Conservation (phyloP, 2,888 invertebrate species). For the Eutolmus rufibarbis region DNA sequence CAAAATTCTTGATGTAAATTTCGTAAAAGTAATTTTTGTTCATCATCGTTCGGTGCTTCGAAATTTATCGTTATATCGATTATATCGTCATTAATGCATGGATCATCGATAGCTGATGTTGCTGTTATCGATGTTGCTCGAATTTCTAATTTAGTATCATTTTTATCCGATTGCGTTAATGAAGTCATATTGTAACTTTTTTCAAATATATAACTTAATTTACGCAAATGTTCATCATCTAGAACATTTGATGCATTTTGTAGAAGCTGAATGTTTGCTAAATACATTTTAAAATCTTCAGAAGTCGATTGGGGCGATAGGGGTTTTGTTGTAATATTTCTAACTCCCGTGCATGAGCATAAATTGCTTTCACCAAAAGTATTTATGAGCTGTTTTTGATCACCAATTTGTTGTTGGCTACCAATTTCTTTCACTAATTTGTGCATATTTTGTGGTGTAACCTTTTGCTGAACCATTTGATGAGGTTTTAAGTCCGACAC, state of each 20-base stretch:
- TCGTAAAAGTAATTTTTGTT: constrained; percentile 69
- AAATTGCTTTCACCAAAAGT: constrained; percentile 54
- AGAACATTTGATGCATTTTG: constrained; percentile 75
- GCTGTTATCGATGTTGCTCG: background rate
- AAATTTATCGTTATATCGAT: constrained; percentile 45
- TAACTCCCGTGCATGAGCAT: constrained; percentile 61
- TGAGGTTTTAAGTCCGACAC: constrained; percentile 62
- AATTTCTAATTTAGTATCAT: background rate
- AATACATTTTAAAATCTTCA: constrained; percentile 74
- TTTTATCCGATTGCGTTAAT: background rate
- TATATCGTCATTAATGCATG: constrained; percentile 2
- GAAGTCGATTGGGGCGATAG: constrained; percentile 72
- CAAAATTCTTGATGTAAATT: constrained; percentile 89
- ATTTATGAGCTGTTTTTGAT: constrained; percentile 54
- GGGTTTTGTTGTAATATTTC: constrained; percentile 71
- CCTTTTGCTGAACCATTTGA: constrained; percentile 13
- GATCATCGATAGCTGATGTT: background rate
- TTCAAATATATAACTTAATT: constrained; percentile 68
- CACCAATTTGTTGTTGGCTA: constrained; percentile 46
- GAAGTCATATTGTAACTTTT: constrained; percentile 64
- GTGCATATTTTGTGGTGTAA: background rate
- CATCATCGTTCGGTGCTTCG: constrained; percentile 67
- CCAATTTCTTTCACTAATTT: background rate
- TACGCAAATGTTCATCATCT: constrained; percentile 68
- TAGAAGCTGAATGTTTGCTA: constrained; percentile 76